Evolutionary conservation across 2,113 vertebrate genomes (phyloP).

Genomic region (Prolemur simus): DNA sequence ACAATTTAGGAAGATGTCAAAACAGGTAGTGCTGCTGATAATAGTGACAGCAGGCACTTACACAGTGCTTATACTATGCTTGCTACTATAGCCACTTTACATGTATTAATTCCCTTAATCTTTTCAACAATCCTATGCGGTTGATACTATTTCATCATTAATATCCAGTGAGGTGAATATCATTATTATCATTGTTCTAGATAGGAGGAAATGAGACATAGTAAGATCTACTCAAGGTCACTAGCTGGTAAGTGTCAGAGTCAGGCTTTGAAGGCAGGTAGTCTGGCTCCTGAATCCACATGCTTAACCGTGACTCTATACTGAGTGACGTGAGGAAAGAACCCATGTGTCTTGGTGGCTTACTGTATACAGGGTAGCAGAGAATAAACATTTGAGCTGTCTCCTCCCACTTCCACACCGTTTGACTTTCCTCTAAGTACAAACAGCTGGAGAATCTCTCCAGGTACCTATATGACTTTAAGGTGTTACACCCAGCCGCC

Average conservation of each 20-base stretch:
- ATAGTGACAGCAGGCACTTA: neutral
- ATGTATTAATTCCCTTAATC: neutral
- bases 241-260: neutral
- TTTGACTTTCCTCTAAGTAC: neutral
- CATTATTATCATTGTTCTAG: neutral
- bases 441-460: neutral
- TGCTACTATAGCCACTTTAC: no score
- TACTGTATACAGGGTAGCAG: neutral
- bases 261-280: neutral
- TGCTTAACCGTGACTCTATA: neutral
- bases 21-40: neutral
- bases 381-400: neutral
- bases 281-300: neutral
- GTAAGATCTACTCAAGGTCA: neutral
- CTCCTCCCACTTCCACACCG: neutral
- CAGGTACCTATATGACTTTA: neutral
- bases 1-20: neutral
- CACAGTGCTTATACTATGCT: rapidly evolving
- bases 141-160: neutral
- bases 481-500: neutral
- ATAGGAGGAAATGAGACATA: neutral
- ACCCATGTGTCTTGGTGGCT: neutral
- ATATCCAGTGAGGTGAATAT: neutral
- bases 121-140: neutral
- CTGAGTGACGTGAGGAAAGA: neutral